Evolutionary conservation across 2,797 vertebrate genomes (phyloP).

Genomic region (Mus minutoides): DNA sequence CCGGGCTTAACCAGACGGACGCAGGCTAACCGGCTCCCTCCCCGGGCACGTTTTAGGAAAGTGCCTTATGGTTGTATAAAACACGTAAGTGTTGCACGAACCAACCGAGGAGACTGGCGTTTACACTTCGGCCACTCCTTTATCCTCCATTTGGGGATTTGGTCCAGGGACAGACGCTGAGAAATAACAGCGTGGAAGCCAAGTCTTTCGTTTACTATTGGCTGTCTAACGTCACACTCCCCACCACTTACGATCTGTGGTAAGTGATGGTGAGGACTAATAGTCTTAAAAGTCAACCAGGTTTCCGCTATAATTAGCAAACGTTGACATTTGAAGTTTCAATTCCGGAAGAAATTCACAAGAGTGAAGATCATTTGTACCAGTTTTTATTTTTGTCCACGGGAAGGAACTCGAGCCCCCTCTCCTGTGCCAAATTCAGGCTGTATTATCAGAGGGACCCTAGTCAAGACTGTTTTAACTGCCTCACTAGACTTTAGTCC

Average conservation of each 20-base stretch:
- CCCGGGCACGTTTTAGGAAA: not conserved
- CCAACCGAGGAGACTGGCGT: not conserved
- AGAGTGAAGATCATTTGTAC: not conserved
- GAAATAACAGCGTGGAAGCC: not conserved
- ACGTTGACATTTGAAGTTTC: slow-evolving; percentile 29
- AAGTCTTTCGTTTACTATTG: not conserved
- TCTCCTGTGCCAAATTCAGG: too few relatives aligned
- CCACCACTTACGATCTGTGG: not conserved
- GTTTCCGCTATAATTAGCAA: slow-evolving; percentile 33
- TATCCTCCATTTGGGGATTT: not conserved
- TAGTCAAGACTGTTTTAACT: not conserved
- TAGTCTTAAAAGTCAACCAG: not conserved
- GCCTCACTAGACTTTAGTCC: not conserved
- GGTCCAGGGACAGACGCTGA: not conserved
- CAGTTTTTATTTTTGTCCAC: not conserved
- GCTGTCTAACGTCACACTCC: not conserved
- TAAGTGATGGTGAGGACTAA: not conserved
- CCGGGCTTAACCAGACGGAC: not conserved
- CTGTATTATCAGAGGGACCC: too few relatives aligned
- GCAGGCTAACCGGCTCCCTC: not conserved
- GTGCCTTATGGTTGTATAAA: not conserved
- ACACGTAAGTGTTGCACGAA: not conserved
- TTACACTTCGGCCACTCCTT: not conserved
- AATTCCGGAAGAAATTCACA: slow-evolving; percentile 3
- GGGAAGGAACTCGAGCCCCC: not conserved